Percentiles rank a stretch among this genome's conserved stretches.
Conservation (phyloP, 2,797 vertebrate genomes). For the Carduelis carduelis region DNA sequence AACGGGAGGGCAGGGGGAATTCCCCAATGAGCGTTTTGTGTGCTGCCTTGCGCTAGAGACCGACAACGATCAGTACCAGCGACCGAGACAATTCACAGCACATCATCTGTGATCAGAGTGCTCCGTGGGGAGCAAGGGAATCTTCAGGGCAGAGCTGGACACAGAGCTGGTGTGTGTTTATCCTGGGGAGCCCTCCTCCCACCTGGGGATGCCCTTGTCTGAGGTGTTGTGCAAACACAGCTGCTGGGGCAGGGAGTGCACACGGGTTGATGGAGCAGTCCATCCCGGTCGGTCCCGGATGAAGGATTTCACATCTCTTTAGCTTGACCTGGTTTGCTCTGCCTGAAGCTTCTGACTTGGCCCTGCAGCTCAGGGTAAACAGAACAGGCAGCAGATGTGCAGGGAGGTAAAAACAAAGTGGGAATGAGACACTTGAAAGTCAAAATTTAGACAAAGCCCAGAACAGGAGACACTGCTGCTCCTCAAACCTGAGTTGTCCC, state of each 20-base stretch:
- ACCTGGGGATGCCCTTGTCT: neutral
- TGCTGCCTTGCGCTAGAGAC: fast-evolving
- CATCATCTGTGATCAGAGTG: fast-evolving
- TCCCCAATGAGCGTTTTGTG: neutral
- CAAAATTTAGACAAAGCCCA: neutral
- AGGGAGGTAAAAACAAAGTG: neutral
- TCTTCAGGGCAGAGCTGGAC: neutral
- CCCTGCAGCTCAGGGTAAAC: neutral
- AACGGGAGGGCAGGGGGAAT: neutral
- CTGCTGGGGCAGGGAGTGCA: neutral
- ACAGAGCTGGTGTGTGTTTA: too few species aligned
- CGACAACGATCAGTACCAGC: neutral
- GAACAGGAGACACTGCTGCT: neutral
- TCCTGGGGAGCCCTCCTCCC: neutral
- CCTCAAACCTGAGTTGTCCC: neutral
- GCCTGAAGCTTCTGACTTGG: neutral
- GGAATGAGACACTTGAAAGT: neutral
- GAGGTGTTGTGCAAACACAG: neutral
- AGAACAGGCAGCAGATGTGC: neutral
- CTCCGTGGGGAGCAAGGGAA: neutral
- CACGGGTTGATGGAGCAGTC: neutral
- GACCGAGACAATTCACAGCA: neutral
- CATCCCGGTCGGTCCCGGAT: neutral
- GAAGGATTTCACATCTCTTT: neutral
- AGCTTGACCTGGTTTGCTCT: neutral